These are phyloP conservation scores for Muscicapa adusta DNA, from an alignment of 2,113 vertebrate species.

Conservation along the genomic window DNA sequence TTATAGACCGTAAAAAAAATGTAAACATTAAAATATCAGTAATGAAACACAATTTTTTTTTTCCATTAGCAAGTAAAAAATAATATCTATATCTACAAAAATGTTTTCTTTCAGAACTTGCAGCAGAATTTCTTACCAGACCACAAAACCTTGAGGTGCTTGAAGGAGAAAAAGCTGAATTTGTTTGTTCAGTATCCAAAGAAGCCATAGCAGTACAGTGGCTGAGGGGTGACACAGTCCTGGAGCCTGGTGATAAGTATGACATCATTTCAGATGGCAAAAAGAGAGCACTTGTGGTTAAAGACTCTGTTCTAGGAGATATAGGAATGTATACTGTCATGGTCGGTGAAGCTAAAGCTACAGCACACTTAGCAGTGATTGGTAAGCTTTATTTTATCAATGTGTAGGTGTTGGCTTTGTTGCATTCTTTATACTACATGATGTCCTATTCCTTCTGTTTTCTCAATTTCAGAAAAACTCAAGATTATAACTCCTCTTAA, in stretches of 20 bases:
- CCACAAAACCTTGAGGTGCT: slow-evolving; percentile 90
- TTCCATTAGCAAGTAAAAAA: not conserved
- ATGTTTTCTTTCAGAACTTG: slow-evolving; percentile 80
- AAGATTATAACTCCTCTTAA: slow-evolving; percentile 89
- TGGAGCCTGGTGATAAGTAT: slow-evolving; percentile 86
- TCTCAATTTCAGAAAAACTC: slow-evolving; percentile 86
- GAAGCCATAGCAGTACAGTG: slow-evolving; percentile 89
- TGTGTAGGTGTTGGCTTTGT: not conserved
- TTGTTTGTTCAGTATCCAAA: slow-evolving; percentile 92
- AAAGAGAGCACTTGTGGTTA: slow-evolving; percentile 85
- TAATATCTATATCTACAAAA: not conserved
- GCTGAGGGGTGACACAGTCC: slow-evolving; percentile 80
- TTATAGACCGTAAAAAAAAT: not conserved
- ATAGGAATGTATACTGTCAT: slow-evolving; percentile 83
- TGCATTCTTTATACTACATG: not conserved
- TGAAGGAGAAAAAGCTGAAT: slow-evolving; percentile 93
- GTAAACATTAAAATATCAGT: not conserved
- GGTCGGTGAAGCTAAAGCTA: slow-evolving; percentile 84
- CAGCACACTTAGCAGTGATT: slow-evolving; percentile 85
- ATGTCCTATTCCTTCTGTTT: not conserved
- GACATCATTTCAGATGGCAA: slow-evolving; percentile 88
- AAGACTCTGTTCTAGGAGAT: slow-evolving; percentile 82
- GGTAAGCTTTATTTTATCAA: slow-evolving; percentile 74
- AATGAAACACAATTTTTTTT: not conserved
- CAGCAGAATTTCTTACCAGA: slow-evolving; percentile 91